Evolutionary conservation across 2,888 invertebrate species (phyloP).

Genomic region (Orthosia cruda): DNA sequence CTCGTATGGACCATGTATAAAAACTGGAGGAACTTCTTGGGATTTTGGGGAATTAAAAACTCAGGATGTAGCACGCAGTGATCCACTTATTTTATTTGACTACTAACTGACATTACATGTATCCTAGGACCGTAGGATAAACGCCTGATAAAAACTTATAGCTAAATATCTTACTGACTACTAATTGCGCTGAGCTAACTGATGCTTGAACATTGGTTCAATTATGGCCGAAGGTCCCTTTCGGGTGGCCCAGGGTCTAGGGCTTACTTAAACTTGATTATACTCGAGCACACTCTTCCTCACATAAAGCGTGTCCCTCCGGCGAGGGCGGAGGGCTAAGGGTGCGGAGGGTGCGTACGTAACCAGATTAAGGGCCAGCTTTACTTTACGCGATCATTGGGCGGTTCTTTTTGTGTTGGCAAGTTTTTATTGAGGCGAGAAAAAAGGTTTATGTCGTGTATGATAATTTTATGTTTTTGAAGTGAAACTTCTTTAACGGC

Average conservation of each 20-base stretch:
- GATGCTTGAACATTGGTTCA: no score
- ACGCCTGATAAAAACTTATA: no score
- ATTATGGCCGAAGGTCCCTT: constrained; percentile 44
- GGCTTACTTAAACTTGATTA: constrained; percentile 63
- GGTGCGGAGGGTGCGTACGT: constrained; percentile 35
- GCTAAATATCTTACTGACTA: no score
- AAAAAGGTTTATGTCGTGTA: neutral
- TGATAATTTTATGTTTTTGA: neutral
- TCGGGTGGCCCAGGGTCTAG: constrained; percentile 40
- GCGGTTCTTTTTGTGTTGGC: constrained; percentile 36
- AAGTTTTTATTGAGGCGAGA: constrained; percentile 9
- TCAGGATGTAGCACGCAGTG: no score
- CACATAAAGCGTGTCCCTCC: constrained; percentile 56
- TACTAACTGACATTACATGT: no score
- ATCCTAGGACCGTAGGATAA: no score
- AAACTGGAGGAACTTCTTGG: no score
- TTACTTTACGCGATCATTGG: constrained; percentile 56
- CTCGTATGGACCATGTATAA: no score
- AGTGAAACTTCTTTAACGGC: no score
- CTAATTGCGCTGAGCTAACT: no score
- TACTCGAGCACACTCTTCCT: constrained; percentile 60
- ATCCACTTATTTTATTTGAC: no score
- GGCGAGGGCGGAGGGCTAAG: constrained; percentile 32
- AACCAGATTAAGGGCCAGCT: constrained; percentile 67
- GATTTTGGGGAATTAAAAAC: no score